Conservation (phyloP, 2,888 invertebrate genomes). For the Oligia strigilis region DNA sequence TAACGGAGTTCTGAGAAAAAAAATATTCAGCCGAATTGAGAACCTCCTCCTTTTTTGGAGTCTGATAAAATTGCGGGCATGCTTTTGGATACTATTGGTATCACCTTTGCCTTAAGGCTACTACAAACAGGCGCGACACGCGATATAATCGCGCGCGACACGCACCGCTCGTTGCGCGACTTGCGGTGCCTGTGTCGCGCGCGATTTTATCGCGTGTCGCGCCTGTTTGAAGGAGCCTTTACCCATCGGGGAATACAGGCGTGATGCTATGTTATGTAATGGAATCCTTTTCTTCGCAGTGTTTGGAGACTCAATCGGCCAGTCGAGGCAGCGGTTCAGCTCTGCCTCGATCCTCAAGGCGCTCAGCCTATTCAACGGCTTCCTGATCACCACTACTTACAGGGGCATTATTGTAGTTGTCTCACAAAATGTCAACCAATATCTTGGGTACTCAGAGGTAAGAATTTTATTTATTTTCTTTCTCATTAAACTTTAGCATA, state of each 20-base stretch:
- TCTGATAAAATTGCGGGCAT: not conserved
- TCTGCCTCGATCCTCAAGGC: conserved; percentile 88
- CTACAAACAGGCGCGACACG: too few species aligned
- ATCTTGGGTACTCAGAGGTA: conserved; percentile 95
- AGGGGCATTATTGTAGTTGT: conserved; percentile 96
- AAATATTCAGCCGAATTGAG: too few species aligned
- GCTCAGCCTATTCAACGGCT: conserved; percentile 93
- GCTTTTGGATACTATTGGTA: not conserved
- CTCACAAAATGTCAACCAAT: conserved; percentile 94
- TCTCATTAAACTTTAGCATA: not conserved
- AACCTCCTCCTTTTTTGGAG: too few species aligned
- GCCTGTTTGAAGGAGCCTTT: too few species aligned
- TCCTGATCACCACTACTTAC: conserved; percentile 94
- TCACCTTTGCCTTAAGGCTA: too few species aligned
- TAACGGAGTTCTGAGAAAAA: too few species aligned
- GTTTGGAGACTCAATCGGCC: conserved; percentile 93
- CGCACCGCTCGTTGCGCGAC: too few species aligned
- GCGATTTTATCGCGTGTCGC: too few species aligned
- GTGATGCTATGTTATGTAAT: conserved; percentile 18
- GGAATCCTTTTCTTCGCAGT: conserved; percentile 71
- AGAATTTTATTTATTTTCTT: not conserved
- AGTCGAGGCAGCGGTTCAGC: conserved; percentile 83
- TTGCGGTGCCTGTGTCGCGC: too few species aligned
- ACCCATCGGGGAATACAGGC: too few species aligned
- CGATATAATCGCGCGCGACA: too few species aligned